Base-by-base conservation (phyloP, 2,797 vertebrate genomes). In the Lindbergichthys nudifrons region DNA sequence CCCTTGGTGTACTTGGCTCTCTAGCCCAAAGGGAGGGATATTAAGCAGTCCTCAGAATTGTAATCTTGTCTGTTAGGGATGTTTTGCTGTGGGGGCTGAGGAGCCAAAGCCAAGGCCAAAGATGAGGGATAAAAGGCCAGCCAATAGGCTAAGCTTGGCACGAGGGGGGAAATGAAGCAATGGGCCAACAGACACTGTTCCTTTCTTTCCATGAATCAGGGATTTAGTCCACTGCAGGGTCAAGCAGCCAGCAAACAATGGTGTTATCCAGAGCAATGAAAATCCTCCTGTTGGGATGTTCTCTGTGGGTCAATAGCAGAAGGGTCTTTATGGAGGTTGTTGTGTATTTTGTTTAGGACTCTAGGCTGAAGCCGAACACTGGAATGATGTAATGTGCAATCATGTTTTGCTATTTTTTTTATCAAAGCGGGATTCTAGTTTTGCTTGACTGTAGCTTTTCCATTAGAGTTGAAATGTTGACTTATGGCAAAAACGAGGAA, bases 11-110 rank as follows among this genome's bases (percentile, higher is more conserved):
- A 52, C 39, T 88, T 64, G 75, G 70, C 60, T 70, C 3, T 5
- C 71, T 36, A 0, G 65, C 78, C 83, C 72, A 73, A 65, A 58
- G 56, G 76, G 78, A 84, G 77, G 78, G 80, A 82, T 79, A 73
- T 87, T 83, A 87, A 84, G 74, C 86, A 72, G 80, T 73, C 88
- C 73, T 87, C 64, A 72, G 91, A 92, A 91, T 92, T 86, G 83
- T 89, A 91, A 93, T 92, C 84, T 88, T 56, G 85, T 92, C 88
- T 83, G 77, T 92, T 91, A 82, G 76, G 84, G 87, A 87, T 81
- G 83, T 87, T 89, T 88, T 86, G 70, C 86, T 70, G 70, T 67
- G 75, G 81, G 70, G 83, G 81, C 81, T 4, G 65, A 72, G 70
- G 80, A 84, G 83, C 68, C 60, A 53, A 77, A 77, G 87, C 83